Conservation (phyloP, 30 jellyfish, hydroid and myxozoan species). For the Cassiopea xamachana region DNA sequence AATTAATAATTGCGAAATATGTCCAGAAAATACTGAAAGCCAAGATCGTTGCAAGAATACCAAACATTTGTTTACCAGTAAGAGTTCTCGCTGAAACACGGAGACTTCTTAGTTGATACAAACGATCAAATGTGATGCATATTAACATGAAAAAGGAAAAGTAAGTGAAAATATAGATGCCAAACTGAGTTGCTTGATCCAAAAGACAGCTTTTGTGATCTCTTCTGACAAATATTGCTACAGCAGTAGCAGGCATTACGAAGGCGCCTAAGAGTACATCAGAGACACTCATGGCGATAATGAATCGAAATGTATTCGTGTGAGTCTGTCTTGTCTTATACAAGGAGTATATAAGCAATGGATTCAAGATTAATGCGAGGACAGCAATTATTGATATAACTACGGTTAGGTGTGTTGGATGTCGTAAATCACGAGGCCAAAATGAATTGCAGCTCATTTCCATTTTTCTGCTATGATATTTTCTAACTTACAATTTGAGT, state of each 20-base stretch:
- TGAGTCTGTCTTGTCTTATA: conserved; percentile 37
- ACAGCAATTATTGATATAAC: conserved; percentile 1
- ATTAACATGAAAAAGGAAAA: conserved; percentile 51
- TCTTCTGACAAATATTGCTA: conserved; percentile 4
- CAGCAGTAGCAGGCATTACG: conserved; percentile 44
- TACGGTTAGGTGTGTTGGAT: conserved; percentile 3
- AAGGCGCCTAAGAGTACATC: conserved; percentile 28
- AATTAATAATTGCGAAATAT: neutral
- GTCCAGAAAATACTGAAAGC: neutral
- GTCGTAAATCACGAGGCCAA: conserved; percentile 19
- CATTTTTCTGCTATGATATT: neutral
- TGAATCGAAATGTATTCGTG: conserved; percentile 41
- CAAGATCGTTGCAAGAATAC: neutral
- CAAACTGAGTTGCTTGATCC: conserved; percentile 39
- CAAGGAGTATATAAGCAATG: conserved; percentile 21
- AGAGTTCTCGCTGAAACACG: conserved; percentile 3
- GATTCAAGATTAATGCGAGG: neutral
- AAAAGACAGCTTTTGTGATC: conserved; percentile 19
- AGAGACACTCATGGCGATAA: conserved; percentile 38
- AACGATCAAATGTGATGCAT: conserved; percentile 50
- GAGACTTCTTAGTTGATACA: conserved; percentile 30
- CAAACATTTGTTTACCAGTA: neutral
- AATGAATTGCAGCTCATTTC: conserved; percentile 10
- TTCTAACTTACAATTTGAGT: no score
- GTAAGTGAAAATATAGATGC: conserved; percentile 25